These are phyloP conservation scores for Stichopus horrens DNA, from an alignment of 53 echinoderm and acorn worm species.

Conservation along the genomic window DNA sequence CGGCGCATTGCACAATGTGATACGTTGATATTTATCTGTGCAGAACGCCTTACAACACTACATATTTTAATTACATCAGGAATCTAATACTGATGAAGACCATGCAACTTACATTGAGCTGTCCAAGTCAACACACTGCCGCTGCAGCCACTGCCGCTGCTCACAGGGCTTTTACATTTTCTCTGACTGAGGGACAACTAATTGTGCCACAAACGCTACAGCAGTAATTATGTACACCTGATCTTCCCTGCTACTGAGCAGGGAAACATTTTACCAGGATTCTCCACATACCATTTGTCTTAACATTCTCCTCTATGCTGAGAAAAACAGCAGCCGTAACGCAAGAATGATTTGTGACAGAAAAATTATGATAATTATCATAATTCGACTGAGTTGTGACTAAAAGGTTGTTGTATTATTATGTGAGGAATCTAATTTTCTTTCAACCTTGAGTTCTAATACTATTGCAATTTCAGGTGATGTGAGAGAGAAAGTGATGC, in stretches of 20 bases:
- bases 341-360: conserved; percentile 31
- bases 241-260: conserved; percentile 1
- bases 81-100: conserved; percentile 31
- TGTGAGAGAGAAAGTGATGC: conserved; percentile 18
- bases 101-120: conserved; percentile 13
- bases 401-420: conserved; percentile 18
- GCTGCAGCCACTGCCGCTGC: background rate
- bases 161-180: background rate
- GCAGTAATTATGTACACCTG: conserved; percentile 42
- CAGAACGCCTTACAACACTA: conserved; percentile 42
- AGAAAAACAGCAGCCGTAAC: background rate
- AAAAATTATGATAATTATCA: conserved; percentile 28
- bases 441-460: conserved; percentile 40
- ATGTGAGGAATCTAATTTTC: conserved; percentile 26
- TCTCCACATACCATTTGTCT: conserved; percentile 34
- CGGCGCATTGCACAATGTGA: conserved; percentile 42
- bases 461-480: conserved; percentile 15
- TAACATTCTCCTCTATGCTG: background rate
- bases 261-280: conserved; percentile 36
- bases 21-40: conserved; percentile 46
- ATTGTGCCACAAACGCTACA: conserved; percentile 33
- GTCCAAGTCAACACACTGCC: conserved; percentile 5
- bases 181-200: conserved; percentile 4
- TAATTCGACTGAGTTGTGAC: conserved; percentile 20
- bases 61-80: conserved; percentile 44